A percentile compares a stretch with the other conserved stretches of the same genome.
These are phyloP conservation scores for Temnothorax rugatulus DNA, from an alignment of 2,888 invertebrate species.

Conservation along the genomic window DNA sequence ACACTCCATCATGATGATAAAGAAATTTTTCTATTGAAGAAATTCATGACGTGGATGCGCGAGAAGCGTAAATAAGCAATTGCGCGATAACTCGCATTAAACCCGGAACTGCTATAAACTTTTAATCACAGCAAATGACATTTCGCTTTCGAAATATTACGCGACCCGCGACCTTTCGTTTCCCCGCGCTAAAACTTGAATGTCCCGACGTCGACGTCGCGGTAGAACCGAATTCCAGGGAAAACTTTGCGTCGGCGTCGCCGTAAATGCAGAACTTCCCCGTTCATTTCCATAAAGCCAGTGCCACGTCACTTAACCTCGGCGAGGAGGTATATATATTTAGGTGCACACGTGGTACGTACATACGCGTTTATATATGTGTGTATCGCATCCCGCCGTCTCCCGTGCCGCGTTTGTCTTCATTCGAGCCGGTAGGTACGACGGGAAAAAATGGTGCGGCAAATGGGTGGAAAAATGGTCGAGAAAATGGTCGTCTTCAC, in stretches of 20 bases:
- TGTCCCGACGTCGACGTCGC: slow-evolving; percentile 54
- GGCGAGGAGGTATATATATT: slow-evolving; percentile 41
- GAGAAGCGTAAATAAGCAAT: slow-evolving; percentile 52
- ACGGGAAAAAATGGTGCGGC: slow-evolving; percentile 59
- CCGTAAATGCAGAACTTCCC: slow-evolving; percentile 68
- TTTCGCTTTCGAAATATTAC: slow-evolving; percentile 56
- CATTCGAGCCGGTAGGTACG: slow-evolving; percentile 58
- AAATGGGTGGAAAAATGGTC: slow-evolving; percentile 59
- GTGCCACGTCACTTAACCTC: slow-evolving; percentile 69
- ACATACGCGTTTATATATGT: slow-evolving; percentile 25
- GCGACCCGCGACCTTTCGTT: slow-evolving; percentile 24
- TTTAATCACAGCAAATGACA: slow-evolving; percentile 55
- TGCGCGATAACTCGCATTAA: slow-evolving; percentile 51
- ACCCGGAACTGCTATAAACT: slow-evolving; percentile 47
- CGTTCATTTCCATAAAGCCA: slow-evolving; percentile 72
- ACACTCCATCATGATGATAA: neutral
- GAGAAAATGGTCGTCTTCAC: slow-evolving; percentile 67
- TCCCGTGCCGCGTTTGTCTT: slow-evolving; percentile 68
- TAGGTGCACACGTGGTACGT: slow-evolving; percentile 32
- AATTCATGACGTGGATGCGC: slow-evolving; percentile 8
- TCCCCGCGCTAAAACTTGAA: slow-evolving; percentile 66
- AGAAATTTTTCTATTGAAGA: slow-evolving; percentile 28
- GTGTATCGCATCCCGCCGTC: slow-evolving; percentile 37
- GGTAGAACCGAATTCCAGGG: slow-evolving; percentile 67
- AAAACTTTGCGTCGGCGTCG: slow-evolving; percentile 67